Evolutionary conservation across 2,113 vertebrate genomes (phyloP).

Genomic region (Pontoporia blainvillei): DNA sequence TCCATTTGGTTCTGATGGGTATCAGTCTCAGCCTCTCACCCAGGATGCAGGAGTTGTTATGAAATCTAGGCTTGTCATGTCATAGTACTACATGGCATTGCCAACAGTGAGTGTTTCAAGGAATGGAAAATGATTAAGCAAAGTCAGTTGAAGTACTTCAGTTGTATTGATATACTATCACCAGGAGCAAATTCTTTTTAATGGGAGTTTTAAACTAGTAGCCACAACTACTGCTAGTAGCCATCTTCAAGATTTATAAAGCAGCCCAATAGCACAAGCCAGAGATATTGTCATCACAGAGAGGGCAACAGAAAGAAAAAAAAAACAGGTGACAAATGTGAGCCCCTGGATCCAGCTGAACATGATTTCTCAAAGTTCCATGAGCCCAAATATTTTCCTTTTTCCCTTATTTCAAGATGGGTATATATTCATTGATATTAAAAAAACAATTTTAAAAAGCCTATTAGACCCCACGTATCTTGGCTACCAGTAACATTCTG

Average conservation of each 20-base stretch:
- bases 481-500: neutral
- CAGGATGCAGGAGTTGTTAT: neutral
- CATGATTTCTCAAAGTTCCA: neutral
- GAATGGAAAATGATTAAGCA: neutral
- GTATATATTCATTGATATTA: neutral
- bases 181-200: neutral
- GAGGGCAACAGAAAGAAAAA: neutral
- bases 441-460: neutral
- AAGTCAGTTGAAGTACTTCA: neutral
- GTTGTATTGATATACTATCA: neutral
- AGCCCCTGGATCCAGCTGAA: neutral
- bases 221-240: neutral
- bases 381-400: neutral
- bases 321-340: neutral
- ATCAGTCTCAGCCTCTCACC: neutral
- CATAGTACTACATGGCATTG: neutral
- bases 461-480: neutral
- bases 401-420: neutral
- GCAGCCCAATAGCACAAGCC: neutral
- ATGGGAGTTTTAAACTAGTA: neutral
- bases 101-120: neutral
- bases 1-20: neutral
- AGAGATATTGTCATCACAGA: neutral
- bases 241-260: neutral
- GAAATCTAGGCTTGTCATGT: neutral